Evolutionary conservation across 2,797 vertebrate species (phyloP), one percentile per base, ranked within the genome.

Genomic region (Vireo griseus): DNA sequence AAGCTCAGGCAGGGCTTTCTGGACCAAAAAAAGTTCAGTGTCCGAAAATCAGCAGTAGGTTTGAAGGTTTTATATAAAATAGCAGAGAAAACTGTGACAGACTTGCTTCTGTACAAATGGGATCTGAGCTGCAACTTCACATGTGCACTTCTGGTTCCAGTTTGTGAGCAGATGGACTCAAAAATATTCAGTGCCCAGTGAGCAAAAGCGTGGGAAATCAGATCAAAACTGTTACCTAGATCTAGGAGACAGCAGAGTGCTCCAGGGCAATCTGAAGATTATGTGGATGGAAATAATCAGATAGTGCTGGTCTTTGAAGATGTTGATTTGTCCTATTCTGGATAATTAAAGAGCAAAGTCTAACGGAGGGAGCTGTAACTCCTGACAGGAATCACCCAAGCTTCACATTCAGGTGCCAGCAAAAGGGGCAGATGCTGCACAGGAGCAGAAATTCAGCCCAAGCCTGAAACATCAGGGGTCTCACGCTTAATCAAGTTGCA

Each of bases 161-260:
- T 47, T 33, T 62, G 61, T 55, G 78, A 94, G 94, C 95, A 87
- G 83, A 88, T 67, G 89, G 81, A 90, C 21, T 24, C 71, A 78
- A 73, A 92, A 91, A 89, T 62, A 95, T 75, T 74, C 93, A 74
- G 73, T 1, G 44, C 51, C 61, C 75, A 63, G 61, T 2, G 21
- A 71, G 40, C 59, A 81, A 76, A 82, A 85, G 68, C 63, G 66
- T 47, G 26, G 65, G 45, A 80, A 88, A 93, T 62, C 48, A 79
- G 61, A 88, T 86, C 87, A 88, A 72, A 94, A 85, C 37, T 14
- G 52, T 21, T 81, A 85, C 84, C 86, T 48, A 83, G 25, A 90
- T 88, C 72, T 79, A 59, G 82, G 55, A 83, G 61, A 92, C 92
- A 91, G 69, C 24, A 67, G 61, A 95, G 72, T 8, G 86, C 91